These are phyloP conservation scores for Eupithecia tripunctaria DNA, from an alignment of 2,888 invertebrate species.

Conservation along the genomic window DNA sequence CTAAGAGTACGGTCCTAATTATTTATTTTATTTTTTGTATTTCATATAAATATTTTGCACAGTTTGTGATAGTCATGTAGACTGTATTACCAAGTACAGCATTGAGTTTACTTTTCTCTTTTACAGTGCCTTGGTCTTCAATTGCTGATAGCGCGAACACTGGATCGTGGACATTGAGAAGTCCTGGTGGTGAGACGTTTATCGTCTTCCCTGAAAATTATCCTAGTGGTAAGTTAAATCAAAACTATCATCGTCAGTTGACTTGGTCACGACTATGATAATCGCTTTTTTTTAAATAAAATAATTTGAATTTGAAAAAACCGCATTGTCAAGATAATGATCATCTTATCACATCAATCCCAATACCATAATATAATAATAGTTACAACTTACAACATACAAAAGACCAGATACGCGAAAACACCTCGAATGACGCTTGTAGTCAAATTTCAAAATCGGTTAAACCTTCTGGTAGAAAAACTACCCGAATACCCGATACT, in stretches of 20 bases:
- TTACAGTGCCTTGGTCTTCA: not conserved
- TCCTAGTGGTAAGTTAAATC: not conserved
- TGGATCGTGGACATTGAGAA: not conserved
- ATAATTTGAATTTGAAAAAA: too few relatives aligned
- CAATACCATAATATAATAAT: too few relatives aligned
- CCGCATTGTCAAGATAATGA: not conserved
- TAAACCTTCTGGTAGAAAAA: too few relatives aligned
- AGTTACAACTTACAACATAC: too few relatives aligned
- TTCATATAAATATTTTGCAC: not conserved
- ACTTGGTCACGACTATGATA: not conserved
- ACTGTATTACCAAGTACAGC: not conserved
- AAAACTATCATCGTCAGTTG: not conserved
- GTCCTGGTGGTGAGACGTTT: not conserved
- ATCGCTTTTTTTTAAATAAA: too few relatives aligned
- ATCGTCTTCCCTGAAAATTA: not conserved
- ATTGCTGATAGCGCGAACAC: not conserved
- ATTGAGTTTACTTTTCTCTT: not conserved
- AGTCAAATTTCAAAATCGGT: too few relatives aligned
- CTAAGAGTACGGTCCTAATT: not conserved
- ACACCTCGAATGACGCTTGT: too few relatives aligned
- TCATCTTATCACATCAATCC: not conserved
- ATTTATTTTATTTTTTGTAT: too few relatives aligned
- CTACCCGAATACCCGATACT: too few relatives aligned
- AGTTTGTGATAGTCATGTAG: not conserved
- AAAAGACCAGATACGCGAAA: too few relatives aligned